Evolutionary conservation across 2,797 vertebrate genomes (phyloP), one percentile per base, ranked within the genome.

Genomic region (Rhinella marina): DNA sequence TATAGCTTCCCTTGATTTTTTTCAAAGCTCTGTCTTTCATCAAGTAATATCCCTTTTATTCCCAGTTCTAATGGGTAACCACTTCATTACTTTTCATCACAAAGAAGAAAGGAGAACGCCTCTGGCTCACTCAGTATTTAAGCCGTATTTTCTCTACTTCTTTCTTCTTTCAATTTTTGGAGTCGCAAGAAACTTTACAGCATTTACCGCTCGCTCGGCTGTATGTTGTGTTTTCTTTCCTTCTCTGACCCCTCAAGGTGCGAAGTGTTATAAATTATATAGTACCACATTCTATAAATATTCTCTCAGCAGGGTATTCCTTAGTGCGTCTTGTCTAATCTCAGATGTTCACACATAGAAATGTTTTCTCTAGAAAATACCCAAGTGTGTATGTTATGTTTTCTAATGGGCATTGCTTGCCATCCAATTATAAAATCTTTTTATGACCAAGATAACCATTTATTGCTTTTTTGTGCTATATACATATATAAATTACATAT

Each of bases 1-100:
- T 62, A 80, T 61, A 59, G 64, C 76, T 81, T 86, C 25, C 54
- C 32, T 23, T 23, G 14, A 13, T 83, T 86, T 75, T 72, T 87
- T 66, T 70, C 64, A 79, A 72, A 80, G 82, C 66, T 48, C 41
- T 73, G 56, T 23, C 81, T 88, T 88, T 88, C 75, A 84, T 88
- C 76, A 85, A 29, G 41, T 72, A 72, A 88, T 80, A 72, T 85
- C 76, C 54, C 81, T 54, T 85, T 73, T 80, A 84, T 80, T 85
- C 64, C 48, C 16, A 12, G 52, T 84, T 41, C 21, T 84, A 84
- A 78, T 88, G 73, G 77, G 75, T 56, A 56, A 41, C 86, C 78
- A 77, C 48, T 66, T 41, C 41, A 48, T 87, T 87, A 16, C 32
- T 78, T 80, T 73, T 80, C 76, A 80, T 88, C 87, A 80, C 29